Evolutionary conservation across 2,113 vertebrate genomes (phyloP), one percentile per base, ranked within the genome.

Genomic region (Scatophagus argus): DNA sequence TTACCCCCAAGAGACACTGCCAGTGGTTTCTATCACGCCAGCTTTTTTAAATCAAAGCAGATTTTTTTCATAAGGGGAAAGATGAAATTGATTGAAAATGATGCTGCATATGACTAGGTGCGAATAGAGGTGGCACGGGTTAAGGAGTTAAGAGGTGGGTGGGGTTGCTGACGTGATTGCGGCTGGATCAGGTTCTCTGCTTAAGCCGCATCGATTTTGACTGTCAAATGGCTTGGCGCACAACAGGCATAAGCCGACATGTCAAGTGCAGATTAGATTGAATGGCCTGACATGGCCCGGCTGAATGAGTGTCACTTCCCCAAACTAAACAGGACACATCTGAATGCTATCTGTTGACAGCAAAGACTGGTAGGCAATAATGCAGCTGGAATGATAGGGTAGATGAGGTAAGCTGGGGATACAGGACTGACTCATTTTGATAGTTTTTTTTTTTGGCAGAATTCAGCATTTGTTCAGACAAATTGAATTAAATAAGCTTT

Each of bases 191-290:
- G 79, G 68, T 84, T 71, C 27, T 77, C 77, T 72, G n/a, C 83
- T 88, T 91, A 88, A 91, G 84, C 79, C 79, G 32, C 90, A 93
- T 89, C 79, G 91, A 93, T 93, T 93, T 85, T 72, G 83, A 91
- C 83, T 86, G 89, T 90, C 86, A 90, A 92, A 91, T 82, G 56
- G 54, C 46, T 31, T 25, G 62, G 64, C 34, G 59, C 81, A 75
- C 66, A 88, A 89, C 79, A 80, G 60, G 51, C 66, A 27, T 55
- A 77, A 77, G 73, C 81, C 52, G 62, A 71, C 59, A 77, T 63
- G 80, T 77, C 64, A 80, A 72, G 83, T 62, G 79, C 70, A 84
- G 86, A 92, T 88, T 84, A 91, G 88, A 92, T 87, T 68, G 74
- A 87, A 63, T 14, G 36, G 52, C 76, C 69, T 69, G 85, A 91